phyloP scores from a whole-genome alignment of 2,113 vertebrate genomes.

The Origma solitaria region DNA sequence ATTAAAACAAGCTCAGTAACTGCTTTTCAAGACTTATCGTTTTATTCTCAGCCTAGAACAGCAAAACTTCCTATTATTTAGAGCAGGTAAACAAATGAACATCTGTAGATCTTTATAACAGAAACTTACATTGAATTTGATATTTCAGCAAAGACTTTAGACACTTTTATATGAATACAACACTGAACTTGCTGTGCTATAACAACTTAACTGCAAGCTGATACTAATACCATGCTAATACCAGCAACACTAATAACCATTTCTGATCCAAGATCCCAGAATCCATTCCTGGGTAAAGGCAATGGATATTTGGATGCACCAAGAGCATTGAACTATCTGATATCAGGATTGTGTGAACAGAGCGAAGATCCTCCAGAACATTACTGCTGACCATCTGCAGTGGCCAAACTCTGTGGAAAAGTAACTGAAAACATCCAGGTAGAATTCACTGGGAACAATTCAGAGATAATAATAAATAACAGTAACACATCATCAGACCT shows the following conservation, averaged over 20 bases:
- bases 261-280: neutral
- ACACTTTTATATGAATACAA: neutral
- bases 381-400: neutral
- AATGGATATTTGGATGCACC: neutral
- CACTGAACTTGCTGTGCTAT: neutral
- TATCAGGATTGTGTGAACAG: neutral
- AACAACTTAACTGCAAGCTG: neutral
- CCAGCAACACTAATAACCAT: neutral
- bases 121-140: neutral
- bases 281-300: neutral
- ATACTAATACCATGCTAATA: too few species aligned
- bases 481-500: neutral
- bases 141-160: neutral
- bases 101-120: neutral
- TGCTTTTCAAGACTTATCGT: neutral
- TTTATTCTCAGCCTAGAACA: neutral
- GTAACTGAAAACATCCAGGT: neutral
- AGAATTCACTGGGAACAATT: neutral
- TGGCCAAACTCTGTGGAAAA: neutral
- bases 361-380: neutral
- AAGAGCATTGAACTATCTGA: neutral
- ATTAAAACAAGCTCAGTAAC: neutral
- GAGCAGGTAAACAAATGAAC: neutral
- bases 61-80: neutral
- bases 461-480: neutral